Conservation (phyloP, 2,888 invertebrate genomes). For the Steinernema carpocapsae region DNA sequence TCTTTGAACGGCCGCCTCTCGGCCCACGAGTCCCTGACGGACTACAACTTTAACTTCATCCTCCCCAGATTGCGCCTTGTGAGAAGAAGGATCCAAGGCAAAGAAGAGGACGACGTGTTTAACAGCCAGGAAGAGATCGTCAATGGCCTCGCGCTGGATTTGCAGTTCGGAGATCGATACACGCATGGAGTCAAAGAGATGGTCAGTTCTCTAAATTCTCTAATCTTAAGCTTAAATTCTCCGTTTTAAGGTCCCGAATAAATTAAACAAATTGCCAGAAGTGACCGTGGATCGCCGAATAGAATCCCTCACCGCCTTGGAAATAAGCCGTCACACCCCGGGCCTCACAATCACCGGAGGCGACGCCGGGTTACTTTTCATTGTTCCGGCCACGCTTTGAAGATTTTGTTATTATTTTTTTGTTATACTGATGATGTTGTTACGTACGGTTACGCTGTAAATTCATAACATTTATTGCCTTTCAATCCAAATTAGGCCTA, state of each 20-base stretch:
- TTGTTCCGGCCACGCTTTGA: constrained; percentile 49
- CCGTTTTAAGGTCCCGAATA: constrained; percentile 35
- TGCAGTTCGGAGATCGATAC: not conserved
- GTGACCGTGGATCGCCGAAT: constrained; percentile 48
- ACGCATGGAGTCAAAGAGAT: constrained; percentile 3
- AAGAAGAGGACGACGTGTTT: not conserved
- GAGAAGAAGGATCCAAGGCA: constrained; percentile 18
- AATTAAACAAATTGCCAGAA: constrained; percentile 38
- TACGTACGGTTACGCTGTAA: too few relatives aligned
- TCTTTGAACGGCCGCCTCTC: constrained; percentile 46
- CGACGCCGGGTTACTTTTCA: constrained; percentile 52
- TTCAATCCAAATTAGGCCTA: too few relatives aligned
- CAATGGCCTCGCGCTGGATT: constrained; percentile 3
- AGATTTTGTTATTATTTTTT: not conserved
- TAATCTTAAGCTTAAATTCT: constrained; percentile 34
- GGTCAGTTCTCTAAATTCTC: not conserved
- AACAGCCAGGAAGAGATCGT: not conserved
- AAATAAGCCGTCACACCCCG: constrained; percentile 40
- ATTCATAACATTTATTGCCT: too few relatives aligned
- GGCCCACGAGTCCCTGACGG: constrained; percentile 26
- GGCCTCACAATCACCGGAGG: constrained; percentile 47
- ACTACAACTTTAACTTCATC: constrained; percentile 38
- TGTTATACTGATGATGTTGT: not conserved
- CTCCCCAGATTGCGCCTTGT: constrained; percentile 32
- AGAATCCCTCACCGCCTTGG: constrained; percentile 48